phyloP scores from a whole-genome alignment of 2,797 vertebrate species.

The Peromyscus attwateri region DNA sequence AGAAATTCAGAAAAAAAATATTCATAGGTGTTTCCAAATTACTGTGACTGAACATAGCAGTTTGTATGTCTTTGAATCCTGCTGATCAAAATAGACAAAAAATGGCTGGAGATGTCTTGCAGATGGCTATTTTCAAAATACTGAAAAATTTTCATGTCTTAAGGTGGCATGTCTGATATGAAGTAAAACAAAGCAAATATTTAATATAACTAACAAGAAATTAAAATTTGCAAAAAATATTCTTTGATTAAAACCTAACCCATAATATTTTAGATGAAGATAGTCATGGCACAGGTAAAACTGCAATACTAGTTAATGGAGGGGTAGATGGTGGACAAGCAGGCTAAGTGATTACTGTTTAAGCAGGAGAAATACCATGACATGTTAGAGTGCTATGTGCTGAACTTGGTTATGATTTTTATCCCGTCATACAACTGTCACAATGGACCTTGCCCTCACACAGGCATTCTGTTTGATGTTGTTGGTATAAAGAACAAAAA shows the following conservation, averaged over 20 bases:
- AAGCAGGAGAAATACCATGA: background rate
- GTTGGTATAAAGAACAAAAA: background rate
- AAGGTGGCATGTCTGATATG: background rate
- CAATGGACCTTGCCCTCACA: background rate
- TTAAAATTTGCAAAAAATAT: background rate
- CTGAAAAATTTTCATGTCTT: background rate
- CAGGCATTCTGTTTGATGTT: background rate
- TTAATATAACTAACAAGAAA: background rate
- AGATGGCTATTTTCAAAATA: background rate
- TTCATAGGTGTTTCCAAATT: background rate
- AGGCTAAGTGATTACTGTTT: background rate
- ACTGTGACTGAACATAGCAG: background rate
- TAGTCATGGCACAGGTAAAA: background rate
- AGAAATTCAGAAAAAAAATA: background rate
- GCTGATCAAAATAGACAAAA: background rate
- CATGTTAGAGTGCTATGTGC: background rate
- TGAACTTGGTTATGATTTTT: background rate
- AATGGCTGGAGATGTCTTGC: background rate
- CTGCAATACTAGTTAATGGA: background rate
- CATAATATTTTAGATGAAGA: background rate
- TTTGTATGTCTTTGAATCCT: constrained; percentile 7
- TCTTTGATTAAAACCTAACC: background rate
- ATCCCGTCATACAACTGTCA: background rate
- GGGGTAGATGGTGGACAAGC: background rate
- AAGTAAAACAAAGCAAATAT: background rate